Percentiles rank a stretch among this genome's conserved stretches.
phyloP scores from a whole-genome alignment of 2,113 vertebrate genomes.

The Cepphus grylle region DNA sequence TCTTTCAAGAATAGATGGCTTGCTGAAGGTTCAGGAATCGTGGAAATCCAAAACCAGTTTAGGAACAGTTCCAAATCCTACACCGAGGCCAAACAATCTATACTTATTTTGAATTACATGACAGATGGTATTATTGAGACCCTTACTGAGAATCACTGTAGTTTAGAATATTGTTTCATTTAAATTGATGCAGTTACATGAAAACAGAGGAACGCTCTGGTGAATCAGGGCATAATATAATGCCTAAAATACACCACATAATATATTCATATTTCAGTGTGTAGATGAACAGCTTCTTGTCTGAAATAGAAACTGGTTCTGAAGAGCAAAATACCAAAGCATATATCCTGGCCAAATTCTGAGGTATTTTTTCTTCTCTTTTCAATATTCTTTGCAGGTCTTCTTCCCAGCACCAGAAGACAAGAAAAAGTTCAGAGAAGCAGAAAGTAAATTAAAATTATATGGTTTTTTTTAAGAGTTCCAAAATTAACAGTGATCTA shows the following conservation, averaged over 20 bases:
- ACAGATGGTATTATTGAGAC: not conserved
- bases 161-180: not conserved
- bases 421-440: not conserved
- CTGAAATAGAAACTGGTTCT: not conserved
- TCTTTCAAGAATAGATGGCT: not conserved
- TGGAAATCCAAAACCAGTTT: not conserved
- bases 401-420: not conserved
- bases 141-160: not conserved
- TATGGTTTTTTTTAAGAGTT: not conserved
- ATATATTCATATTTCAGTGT: not conserved
- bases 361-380: not conserved
- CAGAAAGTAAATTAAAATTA: not conserved
- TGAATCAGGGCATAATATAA: not conserved
- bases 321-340: not conserved
- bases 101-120: not conserved
- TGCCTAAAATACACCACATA: not conserved
- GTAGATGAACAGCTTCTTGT: not conserved
- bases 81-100: not conserved
- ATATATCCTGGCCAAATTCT: not conserved
- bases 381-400: not conserved
- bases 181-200: not conserved
- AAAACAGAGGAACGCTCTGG: rapidly evolving
- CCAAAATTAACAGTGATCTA: not conserved
- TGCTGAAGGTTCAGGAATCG: not conserved
- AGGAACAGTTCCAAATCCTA: not conserved